A percentile compares a stretch with the other conserved stretches of the same genome.
Evolutionary conservation across 1,140 invertebrate species (phyloP).

Genomic region (Pygmarrhopalites habei): DNA sequence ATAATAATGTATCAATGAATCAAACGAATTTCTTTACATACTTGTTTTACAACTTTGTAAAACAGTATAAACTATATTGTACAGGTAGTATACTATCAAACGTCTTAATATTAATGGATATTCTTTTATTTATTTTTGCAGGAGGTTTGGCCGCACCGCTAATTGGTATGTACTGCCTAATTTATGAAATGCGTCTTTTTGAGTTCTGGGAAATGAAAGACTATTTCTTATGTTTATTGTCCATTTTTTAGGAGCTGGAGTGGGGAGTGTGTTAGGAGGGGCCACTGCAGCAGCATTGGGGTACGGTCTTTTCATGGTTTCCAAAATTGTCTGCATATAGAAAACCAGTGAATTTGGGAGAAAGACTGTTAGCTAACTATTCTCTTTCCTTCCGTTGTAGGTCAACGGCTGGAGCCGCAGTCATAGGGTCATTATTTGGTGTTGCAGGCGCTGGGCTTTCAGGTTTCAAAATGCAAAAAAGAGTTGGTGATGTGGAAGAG

Average conservation of each 20-base stretch:
- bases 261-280: constrained; percentile 52
- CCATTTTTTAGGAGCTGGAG: constrained; percentile 46
- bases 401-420: constrained; percentile 52
- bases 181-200: no score
- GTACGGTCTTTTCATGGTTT: no score
- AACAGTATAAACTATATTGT: no score
- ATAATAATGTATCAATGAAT: no score
- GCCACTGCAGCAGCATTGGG: constrained; percentile 54
- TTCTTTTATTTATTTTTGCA: no score
- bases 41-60: no score
- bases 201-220: no score
- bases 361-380: background rate
- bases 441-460: constrained; percentile 56
- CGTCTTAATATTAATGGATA: no score
- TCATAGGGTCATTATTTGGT: constrained; percentile 61
- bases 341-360: background rate
- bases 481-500: constrained; percentile 63
- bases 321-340: constrained; percentile 16
- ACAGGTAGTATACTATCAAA: no score
- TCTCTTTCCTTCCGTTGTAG: no score
- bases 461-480: constrained; percentile 65
- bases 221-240: no score
- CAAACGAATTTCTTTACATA: no score
- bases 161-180: constrained; percentile 51
- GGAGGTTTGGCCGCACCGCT: constrained; percentile 61